These are phyloP conservation scores for Cryptoblepharus egeriae DNA, from an alignment of 2,797 vertebrate genomes.

Conservation along the genomic window DNA sequence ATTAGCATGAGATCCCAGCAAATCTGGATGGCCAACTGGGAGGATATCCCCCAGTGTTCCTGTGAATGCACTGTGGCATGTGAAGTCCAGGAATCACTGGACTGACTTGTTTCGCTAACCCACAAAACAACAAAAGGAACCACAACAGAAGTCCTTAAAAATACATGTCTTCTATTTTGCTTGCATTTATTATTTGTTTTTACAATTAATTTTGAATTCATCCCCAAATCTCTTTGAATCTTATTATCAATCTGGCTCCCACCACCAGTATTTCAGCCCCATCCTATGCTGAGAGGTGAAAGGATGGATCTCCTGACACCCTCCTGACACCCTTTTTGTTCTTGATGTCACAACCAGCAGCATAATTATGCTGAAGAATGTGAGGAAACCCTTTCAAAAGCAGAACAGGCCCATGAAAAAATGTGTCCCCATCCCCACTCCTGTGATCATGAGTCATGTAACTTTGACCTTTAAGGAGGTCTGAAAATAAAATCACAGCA, in stretches of 20 bases:
- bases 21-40: too few relatives aligned
- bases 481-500: slow-evolving; percentile 15
- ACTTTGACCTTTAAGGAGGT: slow-evolving; percentile 29
- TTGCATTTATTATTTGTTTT: too few relatives aligned
- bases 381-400: background rate
- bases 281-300: background rate
- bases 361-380: background rate
- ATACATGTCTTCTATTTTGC: too few relatives aligned
- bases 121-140: too few relatives aligned
- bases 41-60: too few relatives aligned
- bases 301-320: background rate
- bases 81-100: too few relatives aligned
- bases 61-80: too few relatives aligned
- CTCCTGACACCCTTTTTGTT: background rate
- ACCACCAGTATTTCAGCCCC: background rate
- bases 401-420: slow-evolving; percentile 13
- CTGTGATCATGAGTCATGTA: slow-evolving; percentile 36
- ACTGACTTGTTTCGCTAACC: too few relatives aligned
- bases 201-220: too few relatives aligned
- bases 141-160: too few relatives aligned
- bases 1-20: too few relatives aligned
- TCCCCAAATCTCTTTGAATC: background rate
- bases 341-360: background rate
- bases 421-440: slow-evolving; percentile 8
- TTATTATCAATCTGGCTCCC: background rate